phyloP scores from a whole-genome alignment of 2,113 vertebrate species.

The Sphaerodactylus townsendi region DNA sequence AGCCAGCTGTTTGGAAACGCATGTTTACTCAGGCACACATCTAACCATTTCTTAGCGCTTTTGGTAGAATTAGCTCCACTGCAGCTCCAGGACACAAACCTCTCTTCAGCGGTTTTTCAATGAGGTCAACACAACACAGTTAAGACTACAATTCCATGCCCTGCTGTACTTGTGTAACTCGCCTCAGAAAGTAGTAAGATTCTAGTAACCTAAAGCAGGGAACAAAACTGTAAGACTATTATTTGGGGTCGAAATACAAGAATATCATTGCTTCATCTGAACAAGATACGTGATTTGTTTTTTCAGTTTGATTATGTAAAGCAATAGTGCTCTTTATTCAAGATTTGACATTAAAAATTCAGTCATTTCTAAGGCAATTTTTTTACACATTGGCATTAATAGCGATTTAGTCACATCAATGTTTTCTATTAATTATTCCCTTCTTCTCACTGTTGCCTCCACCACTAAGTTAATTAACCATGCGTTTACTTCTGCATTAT shows the following conservation, averaged over 20 bases:
- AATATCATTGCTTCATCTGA: neutral
- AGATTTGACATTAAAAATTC: neutral
- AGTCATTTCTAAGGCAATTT: neutral
- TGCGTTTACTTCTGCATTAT: fast-evolving
- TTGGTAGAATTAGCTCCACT: slow-evolving; percentile 12
- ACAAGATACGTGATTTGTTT: neutral
- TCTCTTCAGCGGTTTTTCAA: neutral
- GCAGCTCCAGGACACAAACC: neutral
- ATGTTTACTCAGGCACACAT: slow-evolving; percentile 36
- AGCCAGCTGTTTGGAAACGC: slow-evolving; percentile 39
- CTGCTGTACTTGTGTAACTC: neutral
- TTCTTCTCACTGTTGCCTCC: neutral
- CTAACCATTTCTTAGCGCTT: slow-evolving; percentile 10
- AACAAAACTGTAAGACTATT: neutral
- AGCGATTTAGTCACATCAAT: neutral
- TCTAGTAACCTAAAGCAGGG: neutral
- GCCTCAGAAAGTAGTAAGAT: neutral
- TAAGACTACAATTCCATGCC: neutral
- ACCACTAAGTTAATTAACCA: neutral
- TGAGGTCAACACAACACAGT: neutral
- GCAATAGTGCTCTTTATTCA: neutral
- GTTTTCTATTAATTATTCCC: neutral
- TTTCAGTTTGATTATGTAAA: neutral
- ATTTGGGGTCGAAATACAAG: neutral
- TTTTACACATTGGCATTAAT: neutral